Percentiles rank a stretch among this genome's conserved stretches.
Conservation (phyloP, 1,140 invertebrate genomes). For the Samia ricini region DNA sequence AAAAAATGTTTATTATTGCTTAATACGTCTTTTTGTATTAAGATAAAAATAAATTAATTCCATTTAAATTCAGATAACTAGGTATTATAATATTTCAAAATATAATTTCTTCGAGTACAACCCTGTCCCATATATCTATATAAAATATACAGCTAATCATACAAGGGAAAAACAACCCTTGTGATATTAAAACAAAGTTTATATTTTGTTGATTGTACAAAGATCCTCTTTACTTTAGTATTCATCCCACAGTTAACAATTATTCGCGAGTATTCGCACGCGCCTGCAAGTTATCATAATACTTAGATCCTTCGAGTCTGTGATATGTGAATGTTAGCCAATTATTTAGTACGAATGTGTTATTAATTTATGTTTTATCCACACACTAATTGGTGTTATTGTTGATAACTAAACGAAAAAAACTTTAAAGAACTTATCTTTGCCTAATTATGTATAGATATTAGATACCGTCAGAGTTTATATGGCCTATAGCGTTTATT, state of each 20-base stretch:
- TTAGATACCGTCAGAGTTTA: too few species aligned
- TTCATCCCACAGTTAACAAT: constrained; percentile 28
- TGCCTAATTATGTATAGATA: too few species aligned
- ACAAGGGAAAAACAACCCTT: constrained; percentile 13
- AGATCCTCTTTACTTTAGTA: constrained; percentile 12
- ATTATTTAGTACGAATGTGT: background rate
- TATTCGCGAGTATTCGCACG: constrained; percentile 21
- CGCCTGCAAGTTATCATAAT: constrained; percentile 23
- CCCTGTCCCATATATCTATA: constrained; percentile 7
- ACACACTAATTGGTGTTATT: background rate
- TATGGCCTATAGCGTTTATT: too few species aligned
- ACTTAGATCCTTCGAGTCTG: background rate
- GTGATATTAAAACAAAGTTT: constrained; percentile 2
- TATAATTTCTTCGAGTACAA: background rate
- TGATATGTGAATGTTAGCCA: background rate
- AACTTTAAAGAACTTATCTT: too few species aligned
- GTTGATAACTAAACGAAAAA: too few species aligned
- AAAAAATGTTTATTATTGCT: too few species aligned
- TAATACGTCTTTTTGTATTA: too few species aligned
- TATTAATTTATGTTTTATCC: background rate
- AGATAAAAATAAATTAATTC: too few species aligned
- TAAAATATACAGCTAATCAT: constrained; percentile 11
- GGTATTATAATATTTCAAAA: too few species aligned
- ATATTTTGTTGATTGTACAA: background rate
- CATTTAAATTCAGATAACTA: too few species aligned